Conservation (phyloP, 1,140 invertebrate genomes). For the Ceratina japonica region DNA sequence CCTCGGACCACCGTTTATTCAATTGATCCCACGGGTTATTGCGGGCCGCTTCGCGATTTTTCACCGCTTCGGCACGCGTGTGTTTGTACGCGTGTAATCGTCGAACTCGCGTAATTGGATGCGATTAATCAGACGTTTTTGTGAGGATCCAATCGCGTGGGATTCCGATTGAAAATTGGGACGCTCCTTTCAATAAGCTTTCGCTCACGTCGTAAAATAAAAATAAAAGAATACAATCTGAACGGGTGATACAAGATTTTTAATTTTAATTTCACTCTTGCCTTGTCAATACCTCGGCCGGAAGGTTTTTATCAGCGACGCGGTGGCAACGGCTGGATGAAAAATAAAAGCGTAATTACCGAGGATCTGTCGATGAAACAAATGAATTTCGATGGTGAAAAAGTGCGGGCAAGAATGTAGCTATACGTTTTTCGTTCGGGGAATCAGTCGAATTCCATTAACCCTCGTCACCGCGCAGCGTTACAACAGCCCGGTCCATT, state of each 20-base stretch:
- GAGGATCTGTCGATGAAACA: no score
- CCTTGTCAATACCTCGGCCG: no score
- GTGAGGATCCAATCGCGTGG: background rate
- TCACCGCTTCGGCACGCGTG: background rate
- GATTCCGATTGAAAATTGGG: background rate
- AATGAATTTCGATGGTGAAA: background rate
- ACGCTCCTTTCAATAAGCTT: no score
- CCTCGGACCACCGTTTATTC: background rate
- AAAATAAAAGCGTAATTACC: no score
- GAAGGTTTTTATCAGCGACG: no score
- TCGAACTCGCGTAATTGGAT: background rate
- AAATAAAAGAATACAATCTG: no score
- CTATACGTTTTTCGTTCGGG: background rate
- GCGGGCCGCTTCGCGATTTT: background rate
- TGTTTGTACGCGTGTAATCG: background rate
- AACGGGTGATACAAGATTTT: no score
- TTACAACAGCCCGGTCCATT: slow-evolving; percentile 30
- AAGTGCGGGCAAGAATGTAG: background rate
- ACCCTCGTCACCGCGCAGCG: background rate
- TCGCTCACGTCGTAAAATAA: no score
- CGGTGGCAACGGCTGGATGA: no score
- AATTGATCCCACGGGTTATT: background rate
- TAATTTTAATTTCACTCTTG: no score
- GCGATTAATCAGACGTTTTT: slow-evolving; percentile 3
- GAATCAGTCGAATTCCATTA: slow-evolving; percentile 30